phyloP scores from a whole-genome alignment of 2,888 invertebrate species.

The Epirrhoe alternata region DNA sequence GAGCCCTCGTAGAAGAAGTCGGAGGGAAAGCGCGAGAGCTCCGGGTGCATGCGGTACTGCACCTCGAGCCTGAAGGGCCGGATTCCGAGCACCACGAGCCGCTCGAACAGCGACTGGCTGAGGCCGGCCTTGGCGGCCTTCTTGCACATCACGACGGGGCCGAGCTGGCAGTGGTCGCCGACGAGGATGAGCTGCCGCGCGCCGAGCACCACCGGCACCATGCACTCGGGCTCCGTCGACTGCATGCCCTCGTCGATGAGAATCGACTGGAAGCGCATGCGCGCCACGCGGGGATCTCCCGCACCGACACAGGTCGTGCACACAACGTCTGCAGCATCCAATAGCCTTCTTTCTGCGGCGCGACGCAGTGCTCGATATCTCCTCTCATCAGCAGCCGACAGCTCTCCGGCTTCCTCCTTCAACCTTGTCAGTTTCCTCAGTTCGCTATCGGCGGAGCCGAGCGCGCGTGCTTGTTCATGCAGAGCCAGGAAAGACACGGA shows the following conservation, averaged over 20 bases:
- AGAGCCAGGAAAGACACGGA: conserved; percentile 98
- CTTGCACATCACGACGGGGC: conserved; percentile 99
- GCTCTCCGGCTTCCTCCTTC: conserved; percentile 99
- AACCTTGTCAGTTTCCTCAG: conserved; percentile 97
- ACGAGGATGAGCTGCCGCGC: conserved; percentile 98
- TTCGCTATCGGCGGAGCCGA: conserved; percentile 95
- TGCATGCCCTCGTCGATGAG: conserved; percentile 99
- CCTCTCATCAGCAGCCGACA: conserved; percentile 97
- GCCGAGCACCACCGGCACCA: conserved; percentile 99
- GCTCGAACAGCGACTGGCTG: conserved; percentile 98
- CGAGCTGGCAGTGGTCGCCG: conserved; percentile 99
- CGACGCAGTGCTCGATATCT: conserved; percentile 96
- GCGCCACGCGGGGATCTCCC: conserved; percentile 96
- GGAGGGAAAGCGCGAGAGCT: conserved; percentile 98
- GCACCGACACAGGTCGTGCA: conserved; percentile 99
- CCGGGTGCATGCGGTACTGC: conserved; percentile 99
- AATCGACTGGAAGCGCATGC: conserved; percentile 97
- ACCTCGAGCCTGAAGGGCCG: conserved; percentile 98
- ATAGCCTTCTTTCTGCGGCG: conserved; percentile 94
- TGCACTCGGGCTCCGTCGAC: conserved; percentile 98
- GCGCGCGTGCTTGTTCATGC: conserved; percentile 98
- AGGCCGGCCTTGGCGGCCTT: conserved; percentile 98
- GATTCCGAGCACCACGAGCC: conserved; percentile 98
- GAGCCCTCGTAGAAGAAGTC: conserved; percentile 99
- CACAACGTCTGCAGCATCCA: conserved; percentile 99